Conservation (phyloP, 1,140 invertebrate genomes). For the Teleogryllus occipitalis region DNA sequence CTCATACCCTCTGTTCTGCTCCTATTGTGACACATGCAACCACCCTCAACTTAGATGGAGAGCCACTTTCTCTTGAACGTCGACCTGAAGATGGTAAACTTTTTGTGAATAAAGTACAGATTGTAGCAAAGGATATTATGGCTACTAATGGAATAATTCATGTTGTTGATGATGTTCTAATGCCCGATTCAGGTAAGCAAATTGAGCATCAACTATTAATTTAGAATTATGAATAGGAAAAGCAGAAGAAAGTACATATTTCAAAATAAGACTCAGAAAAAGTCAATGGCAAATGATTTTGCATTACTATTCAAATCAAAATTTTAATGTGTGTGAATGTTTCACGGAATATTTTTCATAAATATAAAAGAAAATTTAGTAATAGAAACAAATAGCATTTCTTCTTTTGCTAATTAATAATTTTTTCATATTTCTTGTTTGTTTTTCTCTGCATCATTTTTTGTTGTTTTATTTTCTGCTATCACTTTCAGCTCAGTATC, state of each 20-base stretch:
- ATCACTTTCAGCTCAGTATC: no score
- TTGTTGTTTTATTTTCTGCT: no score
- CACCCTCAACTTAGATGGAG: conserved; percentile 45
- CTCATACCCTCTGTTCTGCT: conserved; percentile 55
- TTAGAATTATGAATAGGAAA: not conserved
- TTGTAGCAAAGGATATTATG: conserved; percentile 40
- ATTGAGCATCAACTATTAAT: not conserved
- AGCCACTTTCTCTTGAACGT: conserved; percentile 44
- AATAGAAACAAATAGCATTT: no score
- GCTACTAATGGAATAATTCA: conserved; percentile 50
- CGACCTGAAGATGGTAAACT: conserved; percentile 40
- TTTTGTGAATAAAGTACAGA: conserved; percentile 36
- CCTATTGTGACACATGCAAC: conserved; percentile 46
- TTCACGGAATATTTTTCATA: no score
- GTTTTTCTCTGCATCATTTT: no score
- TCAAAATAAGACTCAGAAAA: no score
- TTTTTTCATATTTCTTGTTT: no score
- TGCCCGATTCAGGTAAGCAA: conserved; percentile 40
- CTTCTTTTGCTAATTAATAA: no score
- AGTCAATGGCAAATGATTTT: no score
- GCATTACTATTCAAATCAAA: no score
- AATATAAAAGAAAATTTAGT: no score
- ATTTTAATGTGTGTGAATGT: no score
- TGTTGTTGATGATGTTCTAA: conserved; percentile 43
- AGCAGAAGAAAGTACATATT: not conserved